phyloP scores from a whole-genome alignment of 2,113 vertebrate genomes.

The Buteo buteo region DNA sequence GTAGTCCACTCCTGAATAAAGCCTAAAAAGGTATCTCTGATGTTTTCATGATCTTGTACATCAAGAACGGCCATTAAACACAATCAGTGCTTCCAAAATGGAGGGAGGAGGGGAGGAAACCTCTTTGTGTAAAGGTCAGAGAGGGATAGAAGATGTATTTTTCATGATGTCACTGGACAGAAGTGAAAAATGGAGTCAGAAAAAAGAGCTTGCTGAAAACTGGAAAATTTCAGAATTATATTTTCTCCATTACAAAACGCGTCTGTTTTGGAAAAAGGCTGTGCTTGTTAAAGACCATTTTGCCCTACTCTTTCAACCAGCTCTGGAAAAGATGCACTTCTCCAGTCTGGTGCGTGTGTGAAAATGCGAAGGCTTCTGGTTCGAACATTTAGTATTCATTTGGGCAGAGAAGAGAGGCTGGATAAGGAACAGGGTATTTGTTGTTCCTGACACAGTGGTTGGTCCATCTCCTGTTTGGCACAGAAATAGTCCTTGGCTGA shows the following conservation, averaged over 20 bases:
- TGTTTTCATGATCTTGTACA: neutral
- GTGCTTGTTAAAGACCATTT: neutral
- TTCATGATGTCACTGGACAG: neutral
- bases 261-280: neutral
- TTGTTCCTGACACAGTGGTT: conserved; percentile 33
- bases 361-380: neutral
- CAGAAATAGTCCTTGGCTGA: conserved; percentile 1
- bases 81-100: neutral
- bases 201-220: neutral
- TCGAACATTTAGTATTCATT: conserved; percentile 1
- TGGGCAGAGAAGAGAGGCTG: neutral
- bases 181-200: neutral
- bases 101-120: neutral
- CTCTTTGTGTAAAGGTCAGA: neutral
- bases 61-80: neutral
- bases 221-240: neutral
- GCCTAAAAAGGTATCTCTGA: neutral
- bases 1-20: neutral
- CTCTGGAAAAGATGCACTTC: neutral
- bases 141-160: neutral
- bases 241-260: neutral
- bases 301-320: neutral
- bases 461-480: conserved; percentile 36
- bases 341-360: neutral
- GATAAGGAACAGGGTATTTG: conserved; percentile 17